These are phyloP conservation scores for Cossypha caffra DNA, from an alignment of 2,797 vertebrate genomes.

Conservation along the genomic window DNA sequence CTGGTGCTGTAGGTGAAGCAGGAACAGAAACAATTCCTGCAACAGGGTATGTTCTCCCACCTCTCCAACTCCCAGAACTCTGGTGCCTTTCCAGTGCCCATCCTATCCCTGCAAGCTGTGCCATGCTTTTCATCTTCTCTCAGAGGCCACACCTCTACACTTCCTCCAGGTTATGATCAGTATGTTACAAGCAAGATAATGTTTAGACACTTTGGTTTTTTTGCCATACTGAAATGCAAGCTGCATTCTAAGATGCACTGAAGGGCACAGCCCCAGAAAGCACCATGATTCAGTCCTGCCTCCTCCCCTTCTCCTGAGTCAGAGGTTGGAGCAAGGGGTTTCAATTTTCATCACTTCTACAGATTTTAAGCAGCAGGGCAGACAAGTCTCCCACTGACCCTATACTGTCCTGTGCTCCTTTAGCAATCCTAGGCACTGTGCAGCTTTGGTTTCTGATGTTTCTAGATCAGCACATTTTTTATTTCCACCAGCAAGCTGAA, in stretches of 20 bases:
- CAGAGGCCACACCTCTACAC: not conserved
- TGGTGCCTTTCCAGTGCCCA: not conserved
- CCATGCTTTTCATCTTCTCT: not conserved
- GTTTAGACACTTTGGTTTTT: not conserved
- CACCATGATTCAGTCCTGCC: not conserved
- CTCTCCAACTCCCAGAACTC: not conserved
- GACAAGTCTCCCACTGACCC: not conserved
- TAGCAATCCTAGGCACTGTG: not conserved
- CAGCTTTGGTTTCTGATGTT: not conserved
- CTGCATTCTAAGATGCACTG: not conserved
- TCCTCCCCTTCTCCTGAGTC: not conserved
- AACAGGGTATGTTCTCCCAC: not conserved
- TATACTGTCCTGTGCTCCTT: not conserved
- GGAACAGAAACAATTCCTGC: not conserved
- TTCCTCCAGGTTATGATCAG: not conserved
- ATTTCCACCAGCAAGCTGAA: not conserved
- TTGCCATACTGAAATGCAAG: not conserved
- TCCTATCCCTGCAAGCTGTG: not conserved
- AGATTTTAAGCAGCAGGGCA: not conserved
- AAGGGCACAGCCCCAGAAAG: not conserved
- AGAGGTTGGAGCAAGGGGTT: not conserved
- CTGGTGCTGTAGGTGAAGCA: not conserved
- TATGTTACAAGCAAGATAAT: not conserved
- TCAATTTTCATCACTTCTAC: not conserved
- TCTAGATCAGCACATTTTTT: not conserved